A percentile compares a stretch with the other conserved stretches of the same genome.
Evolutionary conservation across 2,797 vertebrate species (phyloP).

Genomic region (Poecilia gillii): DNA sequence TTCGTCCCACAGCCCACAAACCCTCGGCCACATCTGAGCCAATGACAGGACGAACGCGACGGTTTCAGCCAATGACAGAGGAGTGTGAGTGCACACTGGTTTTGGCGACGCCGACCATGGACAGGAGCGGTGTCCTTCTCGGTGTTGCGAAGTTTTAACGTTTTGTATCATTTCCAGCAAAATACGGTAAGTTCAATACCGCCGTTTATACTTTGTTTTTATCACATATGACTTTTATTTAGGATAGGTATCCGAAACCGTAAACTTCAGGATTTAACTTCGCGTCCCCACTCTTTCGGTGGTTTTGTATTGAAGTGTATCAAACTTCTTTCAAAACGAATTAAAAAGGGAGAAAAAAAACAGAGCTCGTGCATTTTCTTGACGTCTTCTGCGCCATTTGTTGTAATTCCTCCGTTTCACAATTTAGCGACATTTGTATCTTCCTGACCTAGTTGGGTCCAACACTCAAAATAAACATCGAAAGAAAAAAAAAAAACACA

Average conservation of each 20-base stretch:
- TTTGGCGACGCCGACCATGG: slow-evolving; percentile 60
- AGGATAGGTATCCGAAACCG: too few species aligned
- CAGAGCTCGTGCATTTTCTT: not conserved
- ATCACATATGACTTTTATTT: not conserved
- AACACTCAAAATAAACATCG: not conserved
- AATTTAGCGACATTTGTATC: not conserved
- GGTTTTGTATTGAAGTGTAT: not conserved
- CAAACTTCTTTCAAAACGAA: slow-evolving; percentile 8
- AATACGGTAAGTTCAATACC: slow-evolving; percentile 51
- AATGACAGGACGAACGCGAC: slow-evolving; percentile 41
- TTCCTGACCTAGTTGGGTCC: slow-evolving; percentile 34
- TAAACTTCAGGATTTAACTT: not conserved
- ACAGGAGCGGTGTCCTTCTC: slow-evolving; percentile 46
- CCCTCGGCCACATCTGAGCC: slow-evolving; percentile 33
- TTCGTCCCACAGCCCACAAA: slow-evolving; percentile 35
- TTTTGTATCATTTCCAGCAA: slow-evolving; percentile 26
- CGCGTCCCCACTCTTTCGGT: slow-evolving; percentile 12
- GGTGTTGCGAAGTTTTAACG: slow-evolving; percentile 56
- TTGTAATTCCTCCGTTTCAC: not conserved
- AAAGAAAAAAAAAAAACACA: not conserved
- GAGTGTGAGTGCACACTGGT: slow-evolving; percentile 48
- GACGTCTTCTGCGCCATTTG: not conserved
- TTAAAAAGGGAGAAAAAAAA: not conserved
- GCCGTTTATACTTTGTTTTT: not conserved
- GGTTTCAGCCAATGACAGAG: slow-evolving; percentile 55